Conservation (phyloP, 2,888 invertebrate genomes). For the Ischnus inquisitorius region DNA sequence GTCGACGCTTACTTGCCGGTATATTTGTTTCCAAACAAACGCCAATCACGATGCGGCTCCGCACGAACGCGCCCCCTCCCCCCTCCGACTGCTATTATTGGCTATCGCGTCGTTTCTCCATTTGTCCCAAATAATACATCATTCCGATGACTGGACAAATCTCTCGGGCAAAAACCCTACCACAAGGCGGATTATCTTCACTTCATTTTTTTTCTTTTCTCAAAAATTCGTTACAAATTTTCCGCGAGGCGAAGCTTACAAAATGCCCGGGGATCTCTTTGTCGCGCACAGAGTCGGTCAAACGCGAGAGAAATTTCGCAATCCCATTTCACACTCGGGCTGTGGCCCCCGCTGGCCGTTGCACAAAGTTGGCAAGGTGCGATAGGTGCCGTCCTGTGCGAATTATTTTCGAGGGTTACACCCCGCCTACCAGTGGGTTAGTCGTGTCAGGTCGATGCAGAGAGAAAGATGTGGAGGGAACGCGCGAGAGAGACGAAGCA, state of each 20-base stretch:
- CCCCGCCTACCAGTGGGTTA: constrained; percentile 77
- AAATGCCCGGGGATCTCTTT: neutral
- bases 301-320: constrained; percentile 33
- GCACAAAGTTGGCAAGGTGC: constrained; percentile 37
- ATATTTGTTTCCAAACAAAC: constrained; percentile 55
- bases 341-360: constrained; percentile 15
- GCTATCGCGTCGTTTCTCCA: neutral
- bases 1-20: constrained; percentile 28
- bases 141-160: neutral
- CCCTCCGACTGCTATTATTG: neutral
- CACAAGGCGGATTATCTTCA: neutral
- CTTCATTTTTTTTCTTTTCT: no score
- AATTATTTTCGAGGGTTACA: constrained; percentile 76
- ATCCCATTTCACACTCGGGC: constrained; percentile 24
- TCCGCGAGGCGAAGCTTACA: neutral
- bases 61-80: neutral
- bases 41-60: neutral
- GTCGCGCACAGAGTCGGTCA: constrained; percentile 22
- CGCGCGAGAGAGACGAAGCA: neutral
- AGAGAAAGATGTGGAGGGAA: constrained; percentile 22
- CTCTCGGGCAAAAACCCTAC: neutral
- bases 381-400: constrained; percentile 9
- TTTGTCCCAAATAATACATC: neutral
- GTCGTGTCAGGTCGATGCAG: constrained; percentile 69
- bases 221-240: neutral